Base-by-base conservation (phyloP, 2,888 invertebrate species). In the Habrosyne pyritoides region DNA sequence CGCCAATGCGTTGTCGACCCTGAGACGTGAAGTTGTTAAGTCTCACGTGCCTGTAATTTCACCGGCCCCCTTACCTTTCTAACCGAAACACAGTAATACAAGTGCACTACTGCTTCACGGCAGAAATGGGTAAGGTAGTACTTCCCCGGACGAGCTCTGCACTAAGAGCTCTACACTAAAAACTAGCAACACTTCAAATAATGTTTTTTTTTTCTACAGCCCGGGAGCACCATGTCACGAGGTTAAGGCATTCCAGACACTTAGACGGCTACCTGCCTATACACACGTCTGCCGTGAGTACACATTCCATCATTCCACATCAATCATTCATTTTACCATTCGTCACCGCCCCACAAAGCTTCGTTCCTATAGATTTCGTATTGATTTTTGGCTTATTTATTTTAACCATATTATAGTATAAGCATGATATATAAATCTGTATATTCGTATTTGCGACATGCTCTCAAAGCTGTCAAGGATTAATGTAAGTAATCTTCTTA, bases 201-300 rank as follows among this genome's bases (percentile, higher is more conserved):
- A 14, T 14, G 14, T 18, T 24, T 14, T 54, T 51, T 26, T 51
- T 53, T 62, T 69, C 70, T 67, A 63, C 89, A 91, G 91, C 79
- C 54, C 86, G 91, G 59, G 91, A 91, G 36, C 84, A 89, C 77
- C 91, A 90, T 71, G 81, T 91, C 59, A 90, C 91, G 46, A 84
- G 91, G 74, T 84, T 91, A 84, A 74, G 84, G 58, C 91, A 91
- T 69, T 91, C 90, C 22, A 81, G 91, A 63, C 91, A 91, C 59
- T 75, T 89, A 57, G 85, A 87, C 36, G 84, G 81, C 55, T 84
- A 81, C 73, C 72, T 79, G 55, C 87, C 89, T 18, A 79, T 84
- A 61, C 84, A 85, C 75, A 72, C 86, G 52, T 70, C 83, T 54
- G 76, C 89, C 79, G 91, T 91, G 83, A 91, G 91, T 91, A 82